Conservation (phyloP, 2,113 vertebrate genomes). For the Beaufortia kweichowensis region DNA sequence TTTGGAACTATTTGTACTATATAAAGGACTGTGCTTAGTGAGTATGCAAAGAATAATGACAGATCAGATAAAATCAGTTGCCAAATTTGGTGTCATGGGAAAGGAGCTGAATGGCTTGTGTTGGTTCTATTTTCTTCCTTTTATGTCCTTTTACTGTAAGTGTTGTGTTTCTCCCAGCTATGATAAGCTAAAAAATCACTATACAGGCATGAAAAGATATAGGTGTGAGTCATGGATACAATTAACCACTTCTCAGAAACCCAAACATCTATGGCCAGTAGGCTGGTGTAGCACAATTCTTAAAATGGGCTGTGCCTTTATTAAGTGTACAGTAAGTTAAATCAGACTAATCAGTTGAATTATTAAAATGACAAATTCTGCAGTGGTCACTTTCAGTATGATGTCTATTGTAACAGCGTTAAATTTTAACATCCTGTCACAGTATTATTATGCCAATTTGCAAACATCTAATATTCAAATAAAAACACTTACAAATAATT, state of each 20-base stretch:
- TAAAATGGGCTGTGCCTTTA: background rate
- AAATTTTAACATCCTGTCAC: too few species aligned
- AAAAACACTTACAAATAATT: too few species aligned
- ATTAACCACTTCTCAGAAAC: background rate
- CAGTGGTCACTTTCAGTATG: background rate
- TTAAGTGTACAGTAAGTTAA: background rate
- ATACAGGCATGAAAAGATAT: background rate
- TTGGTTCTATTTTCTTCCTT: constrained; percentile 30
- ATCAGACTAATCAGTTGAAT: background rate
- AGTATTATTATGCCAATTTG: too few species aligned
- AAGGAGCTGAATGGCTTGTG: constrained; percentile 24
- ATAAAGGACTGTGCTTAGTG: constrained; percentile 34
- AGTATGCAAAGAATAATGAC: constrained; percentile 18
- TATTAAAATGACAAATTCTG: background rate
- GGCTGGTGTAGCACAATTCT: background rate
- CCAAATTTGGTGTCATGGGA: constrained; percentile 26
- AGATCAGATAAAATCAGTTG: constrained; percentile 46
- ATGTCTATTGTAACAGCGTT: background rate
- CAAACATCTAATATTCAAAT: too few species aligned
- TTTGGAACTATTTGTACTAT: constrained; percentile 40
- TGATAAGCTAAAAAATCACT: constrained; percentile 3
- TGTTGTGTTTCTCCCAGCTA: background rate
- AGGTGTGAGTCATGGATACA: background rate
- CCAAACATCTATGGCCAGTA: background rate
- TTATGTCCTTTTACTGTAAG: constrained; percentile 33